Evolutionary conservation across 2,888 invertebrate genomes (phyloP).

Genomic region (Choristoneura rosaceana): DNA sequence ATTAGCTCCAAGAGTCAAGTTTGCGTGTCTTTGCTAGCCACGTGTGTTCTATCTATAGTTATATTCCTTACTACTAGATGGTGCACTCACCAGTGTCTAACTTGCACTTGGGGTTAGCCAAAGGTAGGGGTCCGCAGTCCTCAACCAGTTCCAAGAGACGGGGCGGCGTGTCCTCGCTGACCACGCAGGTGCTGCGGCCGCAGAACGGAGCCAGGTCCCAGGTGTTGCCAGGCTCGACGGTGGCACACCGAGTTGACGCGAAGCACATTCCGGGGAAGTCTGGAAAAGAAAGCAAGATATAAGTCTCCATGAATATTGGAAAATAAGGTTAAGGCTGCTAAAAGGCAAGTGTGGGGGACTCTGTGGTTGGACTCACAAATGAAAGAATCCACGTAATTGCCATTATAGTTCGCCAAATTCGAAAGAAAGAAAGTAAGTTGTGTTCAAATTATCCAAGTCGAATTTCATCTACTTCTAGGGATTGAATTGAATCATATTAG

Average conservation of each 20-base stretch:
- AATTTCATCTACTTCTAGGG: no score
- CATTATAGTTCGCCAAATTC: no score
- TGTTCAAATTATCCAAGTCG: no score
- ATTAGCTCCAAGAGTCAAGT: not conserved
- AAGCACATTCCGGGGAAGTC: conserved; percentile 97
- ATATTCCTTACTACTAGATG: not conserved
- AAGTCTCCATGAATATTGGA: not conserved
- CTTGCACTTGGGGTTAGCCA: conserved; percentile 95
- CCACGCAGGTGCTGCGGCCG: conserved; percentile 94
- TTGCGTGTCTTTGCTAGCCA: no score
- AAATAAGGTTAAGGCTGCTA: not conserved
- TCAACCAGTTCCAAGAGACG: conserved; percentile 93
- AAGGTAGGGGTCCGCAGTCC: conserved; percentile 95
- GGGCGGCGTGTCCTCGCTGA: conserved; percentile 90
- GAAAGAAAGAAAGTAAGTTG: no score
- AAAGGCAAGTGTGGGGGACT: no score
- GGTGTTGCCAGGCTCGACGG: conserved; percentile 92
- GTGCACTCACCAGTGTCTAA: conserved; percentile 84
- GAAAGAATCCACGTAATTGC: no score
- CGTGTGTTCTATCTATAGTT: not conserved
- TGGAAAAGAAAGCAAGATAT: conserved; percentile 46
- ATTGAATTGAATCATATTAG: no score
- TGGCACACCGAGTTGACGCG: conserved; percentile 95
- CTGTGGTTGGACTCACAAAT: no score
- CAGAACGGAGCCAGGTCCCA: conserved; percentile 96